Evolutionary conservation across 64 coral and sea anemone species (phyloP).

Genomic region (Porites australiensis): DNA sequence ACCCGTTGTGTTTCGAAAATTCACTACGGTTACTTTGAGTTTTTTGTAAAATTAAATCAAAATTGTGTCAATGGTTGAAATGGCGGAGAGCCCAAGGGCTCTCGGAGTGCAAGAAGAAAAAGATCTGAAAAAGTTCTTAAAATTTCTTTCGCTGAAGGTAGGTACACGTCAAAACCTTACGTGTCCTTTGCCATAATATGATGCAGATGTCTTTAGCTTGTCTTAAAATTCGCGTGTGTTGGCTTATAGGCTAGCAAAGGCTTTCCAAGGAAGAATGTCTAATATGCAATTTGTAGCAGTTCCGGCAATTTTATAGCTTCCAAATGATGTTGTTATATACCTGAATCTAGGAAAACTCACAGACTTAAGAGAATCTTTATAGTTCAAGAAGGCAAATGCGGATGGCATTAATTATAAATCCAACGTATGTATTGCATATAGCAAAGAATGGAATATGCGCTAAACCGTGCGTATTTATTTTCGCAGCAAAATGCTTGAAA

Average conservation of each 20-base stretch:
- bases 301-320: too few species aligned
- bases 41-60: not conserved
- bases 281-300: too few species aligned
- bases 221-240: not conserved
- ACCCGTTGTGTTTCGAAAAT: not conserved
- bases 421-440: not conserved
- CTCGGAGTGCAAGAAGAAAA: constrained; percentile 73
- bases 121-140: constrained; percentile 96
- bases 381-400: not conserved
- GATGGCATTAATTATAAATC: not conserved
- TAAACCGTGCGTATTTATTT: not conserved
- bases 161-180: not conserved
- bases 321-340: too few species aligned
- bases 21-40: not conserved
- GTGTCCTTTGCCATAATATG: too few species aligned
- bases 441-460: not conserved
- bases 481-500: not conserved
- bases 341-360: too few species aligned
- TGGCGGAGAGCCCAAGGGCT: constrained; percentile 52
- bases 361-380: too few species aligned
- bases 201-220: too few species aligned
- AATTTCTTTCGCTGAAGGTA: constrained; percentile 97
- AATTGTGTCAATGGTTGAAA: constrained; percentile 29
- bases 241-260: too few species aligned
- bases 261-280: too few species aligned